phyloP scores from a whole-genome alignment of 2,797 vertebrate species.

The Pampus argenteus region DNA sequence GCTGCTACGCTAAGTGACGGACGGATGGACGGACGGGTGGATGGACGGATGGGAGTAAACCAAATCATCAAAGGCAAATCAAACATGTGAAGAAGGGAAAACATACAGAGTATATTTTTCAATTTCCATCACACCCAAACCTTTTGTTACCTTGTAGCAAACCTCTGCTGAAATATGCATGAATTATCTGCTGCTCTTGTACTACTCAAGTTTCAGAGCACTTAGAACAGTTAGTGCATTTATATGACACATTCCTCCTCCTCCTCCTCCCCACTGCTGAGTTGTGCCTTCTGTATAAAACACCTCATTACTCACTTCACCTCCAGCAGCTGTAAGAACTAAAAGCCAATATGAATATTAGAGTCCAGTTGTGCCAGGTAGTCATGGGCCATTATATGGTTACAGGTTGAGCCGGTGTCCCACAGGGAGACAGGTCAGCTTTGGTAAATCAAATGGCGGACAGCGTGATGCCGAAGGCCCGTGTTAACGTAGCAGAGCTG shows the following conservation, averaged over 20 bases:
- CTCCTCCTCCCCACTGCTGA: conserved; percentile 8
- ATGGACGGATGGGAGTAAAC: background rate
- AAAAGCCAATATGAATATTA: conserved; percentile 55
- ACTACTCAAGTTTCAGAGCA: conserved; percentile 25
- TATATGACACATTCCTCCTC: conserved; percentile 15
- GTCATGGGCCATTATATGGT: conserved; percentile 60
- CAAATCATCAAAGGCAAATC: background rate
- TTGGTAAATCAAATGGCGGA: conserved; percentile 33
- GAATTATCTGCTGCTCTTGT: conserved; percentile 15
- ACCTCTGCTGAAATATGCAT: background rate
- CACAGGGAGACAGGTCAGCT: conserved; percentile 34
- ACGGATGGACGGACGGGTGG: background rate
- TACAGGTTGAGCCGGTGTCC: conserved; percentile 36
- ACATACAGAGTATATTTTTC: too few species aligned
- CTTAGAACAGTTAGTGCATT: conserved; percentile 16
- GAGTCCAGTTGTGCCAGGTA: conserved; percentile 52
- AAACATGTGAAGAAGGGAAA: background rate
- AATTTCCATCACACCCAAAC: background rate
- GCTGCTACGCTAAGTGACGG: background rate
- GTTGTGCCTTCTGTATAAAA: conserved; percentile 59
- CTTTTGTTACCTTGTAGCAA: background rate
- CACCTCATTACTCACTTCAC: conserved; percentile 68
- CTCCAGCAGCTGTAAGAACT: conserved; percentile 69
- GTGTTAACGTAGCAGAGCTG: conserved; percentile 21
- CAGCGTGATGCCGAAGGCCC: conserved; percentile 4